These are phyloP conservation scores for Pemphredon lugubris DNA, from an alignment of 2,888 invertebrate genomes.

Conservation along the genomic window DNA sequence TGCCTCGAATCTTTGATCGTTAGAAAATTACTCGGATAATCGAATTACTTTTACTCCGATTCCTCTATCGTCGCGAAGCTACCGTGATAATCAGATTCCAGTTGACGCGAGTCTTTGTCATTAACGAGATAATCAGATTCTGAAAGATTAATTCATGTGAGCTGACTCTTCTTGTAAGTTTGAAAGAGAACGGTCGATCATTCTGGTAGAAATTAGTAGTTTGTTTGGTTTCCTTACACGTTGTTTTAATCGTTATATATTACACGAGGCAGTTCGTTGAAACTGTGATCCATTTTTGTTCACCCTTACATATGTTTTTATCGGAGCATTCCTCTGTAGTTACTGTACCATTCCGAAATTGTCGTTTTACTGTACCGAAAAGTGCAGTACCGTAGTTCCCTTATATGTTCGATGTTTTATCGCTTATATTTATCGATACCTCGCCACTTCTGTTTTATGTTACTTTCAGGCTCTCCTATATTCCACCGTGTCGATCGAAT, in stretches of 20 bases:
- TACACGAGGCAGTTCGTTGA: constrained; percentile 22
- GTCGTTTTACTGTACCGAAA: constrained; percentile 31
- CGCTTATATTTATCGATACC: constrained; percentile 45
- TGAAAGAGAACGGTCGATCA: constrained; percentile 62
- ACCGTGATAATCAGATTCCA: too few species aligned
- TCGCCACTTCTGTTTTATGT: constrained; percentile 40
- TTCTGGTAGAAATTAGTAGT: constrained; percentile 60
- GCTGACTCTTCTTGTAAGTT: constrained; percentile 35
- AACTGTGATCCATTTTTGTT: constrained; percentile 36
- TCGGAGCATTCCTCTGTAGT: constrained; percentile 21
- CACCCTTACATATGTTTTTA: constrained; percentile 30
- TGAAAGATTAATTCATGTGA: neutral
- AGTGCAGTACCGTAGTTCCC: constrained; percentile 35
- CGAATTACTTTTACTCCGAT: too few species aligned
- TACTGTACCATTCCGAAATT: constrained; percentile 13
- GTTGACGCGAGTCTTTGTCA: too few species aligned
- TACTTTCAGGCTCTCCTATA: constrained; percentile 55
- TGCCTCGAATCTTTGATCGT: too few species aligned
- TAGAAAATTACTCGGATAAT: too few species aligned
- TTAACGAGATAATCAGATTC: neutral
- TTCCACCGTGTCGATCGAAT: too few species aligned
- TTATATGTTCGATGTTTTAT: constrained; percentile 54
- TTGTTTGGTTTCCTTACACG: constrained; percentile 55
- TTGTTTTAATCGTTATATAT: constrained; percentile 53
- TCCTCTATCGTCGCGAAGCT: too few species aligned